Evolutionary conservation across 2,113 vertebrate genomes (phyloP).

Genomic region (Emydura subglobosa): DNA sequence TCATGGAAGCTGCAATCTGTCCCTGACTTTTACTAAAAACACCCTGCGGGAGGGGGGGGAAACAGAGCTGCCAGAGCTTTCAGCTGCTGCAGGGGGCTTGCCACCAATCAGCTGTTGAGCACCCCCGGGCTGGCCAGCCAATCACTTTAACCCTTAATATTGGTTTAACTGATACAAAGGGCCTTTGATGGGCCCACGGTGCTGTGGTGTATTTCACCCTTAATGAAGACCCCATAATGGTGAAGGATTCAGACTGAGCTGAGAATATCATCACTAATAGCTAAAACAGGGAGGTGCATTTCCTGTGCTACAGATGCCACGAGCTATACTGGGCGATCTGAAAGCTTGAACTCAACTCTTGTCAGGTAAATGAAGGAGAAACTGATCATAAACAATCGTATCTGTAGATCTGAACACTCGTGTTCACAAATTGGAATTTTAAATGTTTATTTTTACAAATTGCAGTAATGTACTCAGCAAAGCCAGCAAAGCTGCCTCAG

Average conservation of each 20-base stretch:
- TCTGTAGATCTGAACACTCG: not conserved
- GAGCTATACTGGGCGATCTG: not conserved
- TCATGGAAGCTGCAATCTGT: no score
- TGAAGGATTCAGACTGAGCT: not conserved
- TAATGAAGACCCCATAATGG: not conserved
- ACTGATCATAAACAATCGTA: fast-evolving
- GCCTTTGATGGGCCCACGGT: not conserved
- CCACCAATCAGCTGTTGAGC: no score
- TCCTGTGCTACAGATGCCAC: not conserved
- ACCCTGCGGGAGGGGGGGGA: no score
- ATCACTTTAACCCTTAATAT: not conserved
- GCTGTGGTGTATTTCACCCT: not conserved
- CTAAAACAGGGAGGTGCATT: not conserved
- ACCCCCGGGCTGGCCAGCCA: no score
- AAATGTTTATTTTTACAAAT: conserved; percentile 25
- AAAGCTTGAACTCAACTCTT: not conserved
- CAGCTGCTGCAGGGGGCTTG: no score
- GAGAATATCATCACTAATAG: not conserved
- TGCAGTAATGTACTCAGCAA: conserved; percentile 77
- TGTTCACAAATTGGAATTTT: not conserved
- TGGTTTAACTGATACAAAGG: not conserved
- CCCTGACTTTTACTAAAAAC: no score
- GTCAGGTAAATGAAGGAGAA: not conserved
- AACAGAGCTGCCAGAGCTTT: no score
- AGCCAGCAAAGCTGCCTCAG: conserved; percentile 83